Percentiles rank a stretch among this genome's conserved stretches.
These are phyloP conservation scores for Nyctibius grandis DNA, from an alignment of 2,797 vertebrate species.

Conservation along the genomic window DNA sequence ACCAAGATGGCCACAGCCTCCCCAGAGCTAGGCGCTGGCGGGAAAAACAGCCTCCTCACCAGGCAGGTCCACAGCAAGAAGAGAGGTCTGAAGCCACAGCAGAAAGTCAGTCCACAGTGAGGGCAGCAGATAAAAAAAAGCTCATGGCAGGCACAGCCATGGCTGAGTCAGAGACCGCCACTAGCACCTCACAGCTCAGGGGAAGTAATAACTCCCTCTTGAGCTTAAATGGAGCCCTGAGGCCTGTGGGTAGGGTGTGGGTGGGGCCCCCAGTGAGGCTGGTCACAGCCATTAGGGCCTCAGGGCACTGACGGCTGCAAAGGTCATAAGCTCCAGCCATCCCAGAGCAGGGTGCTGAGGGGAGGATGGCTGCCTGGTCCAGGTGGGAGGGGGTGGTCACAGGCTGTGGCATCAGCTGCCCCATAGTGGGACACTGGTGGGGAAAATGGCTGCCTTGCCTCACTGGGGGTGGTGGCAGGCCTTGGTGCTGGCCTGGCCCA, in stretches of 20 bases:
- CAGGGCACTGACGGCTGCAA: accelerated
- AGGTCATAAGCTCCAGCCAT: accelerated
- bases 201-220: accelerated
- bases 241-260: background rate
- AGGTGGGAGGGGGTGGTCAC: accelerated
- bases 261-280: background rate
- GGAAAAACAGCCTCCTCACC: background rate
- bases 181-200: too few species aligned
- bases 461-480: too few species aligned
- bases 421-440: accelerated
- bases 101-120: background rate
- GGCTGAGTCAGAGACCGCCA: background rate
- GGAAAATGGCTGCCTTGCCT: accelerated
- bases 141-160: accelerated
- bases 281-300: too few species aligned
- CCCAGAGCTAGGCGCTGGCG: accelerated
- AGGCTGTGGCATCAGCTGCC: too few species aligned
- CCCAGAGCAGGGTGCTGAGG: accelerated
- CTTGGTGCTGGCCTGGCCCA: background rate
- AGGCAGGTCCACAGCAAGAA: accelerated
- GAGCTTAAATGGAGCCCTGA: background rate
- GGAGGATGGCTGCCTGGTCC: too few species aligned
- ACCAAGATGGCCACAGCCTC: accelerated
- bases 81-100: accelerated
- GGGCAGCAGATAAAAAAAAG: background rate